phyloP scores from a whole-genome alignment of 2,113 vertebrate genomes.

The Marcusenius ussheri region DNA sequence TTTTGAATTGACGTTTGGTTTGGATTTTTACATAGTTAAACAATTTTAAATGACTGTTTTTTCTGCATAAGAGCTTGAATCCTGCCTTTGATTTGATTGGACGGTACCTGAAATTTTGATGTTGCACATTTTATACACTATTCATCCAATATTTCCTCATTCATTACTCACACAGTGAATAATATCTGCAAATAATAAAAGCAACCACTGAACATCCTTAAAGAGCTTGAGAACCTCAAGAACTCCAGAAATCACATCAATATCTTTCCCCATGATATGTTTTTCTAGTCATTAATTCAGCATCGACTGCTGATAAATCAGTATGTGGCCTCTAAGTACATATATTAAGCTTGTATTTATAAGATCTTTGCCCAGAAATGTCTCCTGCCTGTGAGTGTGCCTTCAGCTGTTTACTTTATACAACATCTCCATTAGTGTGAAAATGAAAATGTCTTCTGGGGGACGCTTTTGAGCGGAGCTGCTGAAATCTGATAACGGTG shows the following conservation, averaged over 20 bases:
- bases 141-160: neutral
- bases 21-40: neutral
- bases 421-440: constrained; percentile 4
- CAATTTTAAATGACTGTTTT: neutral
- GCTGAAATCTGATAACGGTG: constrained; percentile 1
- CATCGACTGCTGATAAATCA: neutral
- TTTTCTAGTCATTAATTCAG: neutral
- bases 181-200: neutral
- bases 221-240: neutral
- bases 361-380: neutral
- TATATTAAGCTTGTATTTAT: neutral
- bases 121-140: neutral
- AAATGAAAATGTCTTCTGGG: constrained; percentile 9
- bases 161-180: neutral
- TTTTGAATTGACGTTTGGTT: neutral
- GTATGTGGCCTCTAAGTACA: neutral
- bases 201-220: neutral
- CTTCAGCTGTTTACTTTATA: neutral
- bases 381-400: neutral
- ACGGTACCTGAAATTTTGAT: neutral
- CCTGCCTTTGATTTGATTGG: neutral
- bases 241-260: neutral
- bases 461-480: neutral
- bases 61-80: neutral
- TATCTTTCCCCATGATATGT: neutral